Base-by-base conservation (phyloP, 2,797 vertebrate genomes). In the Gymnothorax reevesii region DNA sequence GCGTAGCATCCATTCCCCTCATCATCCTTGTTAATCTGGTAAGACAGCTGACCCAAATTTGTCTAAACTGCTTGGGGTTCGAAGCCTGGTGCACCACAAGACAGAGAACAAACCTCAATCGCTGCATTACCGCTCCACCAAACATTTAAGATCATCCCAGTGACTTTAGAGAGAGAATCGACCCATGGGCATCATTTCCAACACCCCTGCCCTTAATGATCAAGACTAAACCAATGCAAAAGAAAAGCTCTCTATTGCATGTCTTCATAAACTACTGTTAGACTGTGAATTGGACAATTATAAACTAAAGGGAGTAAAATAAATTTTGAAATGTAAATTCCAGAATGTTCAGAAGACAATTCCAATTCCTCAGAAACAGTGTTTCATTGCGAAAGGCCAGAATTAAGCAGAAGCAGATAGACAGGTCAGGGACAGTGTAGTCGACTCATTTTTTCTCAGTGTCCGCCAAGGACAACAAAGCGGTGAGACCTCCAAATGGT, bases 31-130 rank as follows among this genome's bases (percentile, higher is more conserved):
- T 66, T 90, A 91, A 90, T 88, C 73, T 84, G 87, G 84, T 84
- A 83, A 17, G 87, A 90, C 89, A 89, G 90, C 87, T 91, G 90
- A 91, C 90, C 91, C 90, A 83, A 86, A 91, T 91, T 90, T 91
- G 87, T 89, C 90, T 90, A 82, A 59, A 85, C 84, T 20, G 7
- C 87, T 88, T 86, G 69, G 77, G 66, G 42, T 83, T 87, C 87
- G 62, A 55, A 57, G 82, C n/a, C 80, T 13, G 25, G 77, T 42
- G 8, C 57, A 27, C 84, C 42, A 25, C 25, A 7, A 75, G 83
- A 82, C 13, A 49, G 27, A 62, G 42, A 17, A 15, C 49, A n/a
- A 8, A 69, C 52, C 85, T 86, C 84, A 88, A 86, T 82, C 25
- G 52, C 87, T 86, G 84, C 82, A 20, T 33, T 17, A 52, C 85